Conservation (phyloP, 2,888 invertebrate species). For the Brenthis ino region DNA sequence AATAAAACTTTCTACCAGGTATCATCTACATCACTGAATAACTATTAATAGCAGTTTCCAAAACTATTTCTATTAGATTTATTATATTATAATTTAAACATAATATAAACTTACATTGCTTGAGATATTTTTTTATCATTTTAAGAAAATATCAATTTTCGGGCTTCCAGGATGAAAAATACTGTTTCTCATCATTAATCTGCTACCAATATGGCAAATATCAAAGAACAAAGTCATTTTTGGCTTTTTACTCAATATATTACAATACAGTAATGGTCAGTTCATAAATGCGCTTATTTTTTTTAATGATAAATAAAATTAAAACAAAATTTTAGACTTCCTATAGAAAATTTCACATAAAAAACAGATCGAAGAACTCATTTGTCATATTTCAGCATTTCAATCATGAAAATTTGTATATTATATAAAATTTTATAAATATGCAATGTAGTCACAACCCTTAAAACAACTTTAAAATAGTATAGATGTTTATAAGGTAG, state of each 20-base stretch:
- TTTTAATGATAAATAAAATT: too few species aligned
- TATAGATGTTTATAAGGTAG: neutral
- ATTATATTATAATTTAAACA: neutral
- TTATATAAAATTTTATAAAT: neutral
- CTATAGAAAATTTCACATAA: neutral
- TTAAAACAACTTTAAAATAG: neutral
- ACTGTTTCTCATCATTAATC: too few species aligned
- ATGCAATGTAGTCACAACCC: conserved; percentile 3
- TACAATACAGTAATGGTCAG: neutral
- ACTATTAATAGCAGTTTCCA: neutral
- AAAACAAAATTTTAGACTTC: too few species aligned
- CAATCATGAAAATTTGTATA: neutral
- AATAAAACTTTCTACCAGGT: conserved; percentile 11
- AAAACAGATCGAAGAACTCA: neutral
- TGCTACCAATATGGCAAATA: too few species aligned
- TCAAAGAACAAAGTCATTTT: too few species aligned
- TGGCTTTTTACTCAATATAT: neutral
- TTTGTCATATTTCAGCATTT: neutral
- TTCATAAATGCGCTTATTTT: neutral
- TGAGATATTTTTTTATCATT: neutral
- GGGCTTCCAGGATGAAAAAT: neutral
- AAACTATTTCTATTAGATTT: neutral
- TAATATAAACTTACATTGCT: neutral
- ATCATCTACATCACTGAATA: conserved; percentile 4
- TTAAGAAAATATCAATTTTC: conserved; percentile 1